Base-by-base conservation (phyloP, 37 sponge, comb jelly and placozoan species). In the Aplysina aerophoba region DNA sequence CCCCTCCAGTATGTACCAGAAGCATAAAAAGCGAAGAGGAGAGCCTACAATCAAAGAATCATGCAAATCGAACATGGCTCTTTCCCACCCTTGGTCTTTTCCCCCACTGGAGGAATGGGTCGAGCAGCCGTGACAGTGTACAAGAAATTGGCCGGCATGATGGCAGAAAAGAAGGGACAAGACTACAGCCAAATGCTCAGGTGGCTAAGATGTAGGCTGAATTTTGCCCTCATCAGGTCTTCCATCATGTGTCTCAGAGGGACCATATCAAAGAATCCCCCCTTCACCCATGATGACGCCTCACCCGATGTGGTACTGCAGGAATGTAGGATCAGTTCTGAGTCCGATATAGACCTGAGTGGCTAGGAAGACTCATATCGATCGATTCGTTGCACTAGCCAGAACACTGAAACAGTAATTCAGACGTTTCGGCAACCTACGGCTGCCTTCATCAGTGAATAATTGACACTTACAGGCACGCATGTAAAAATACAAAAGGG, bases 241-340 rank as follows among this genome's bases (percentile, higher is more conserved):
- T 34, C 38, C 37, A 40, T 82, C 64, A 82, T 82, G 82, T 82
- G 82, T 40, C 64, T 82, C 34, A 60, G 64, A 36, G 82, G 82
- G 36, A 37, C 82, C 64, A 59, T 39, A 60, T 61, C 82, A 62
- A 75, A 24, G 53, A 62, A 8, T 27, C 4, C 64, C 4, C 64
- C 64, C 64, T 62, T 13, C 64, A 62, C 64, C 64, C 28, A 11
- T 27, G 64, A 62, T 28, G 64, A 62, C 11, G 64, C 28, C 64
- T n/a, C 64, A 62, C 64, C 64, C 28, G 12, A 62, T 13, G 64
- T 62, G 64, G 28, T 62, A 62, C 64, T 62, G 64, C 64, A 62
- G 64, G 64, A 62, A 62, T 62, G 64, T 13, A 62, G 64, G 64
- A 62, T 62, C 64, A 62, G 27, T 27, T 28, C 28, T n/a, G 64